Percentiles rank a stretch among this genome's conserved stretches.
Conservation (phyloP, 2,888 invertebrate species). For the Hartigia nigra region DNA sequence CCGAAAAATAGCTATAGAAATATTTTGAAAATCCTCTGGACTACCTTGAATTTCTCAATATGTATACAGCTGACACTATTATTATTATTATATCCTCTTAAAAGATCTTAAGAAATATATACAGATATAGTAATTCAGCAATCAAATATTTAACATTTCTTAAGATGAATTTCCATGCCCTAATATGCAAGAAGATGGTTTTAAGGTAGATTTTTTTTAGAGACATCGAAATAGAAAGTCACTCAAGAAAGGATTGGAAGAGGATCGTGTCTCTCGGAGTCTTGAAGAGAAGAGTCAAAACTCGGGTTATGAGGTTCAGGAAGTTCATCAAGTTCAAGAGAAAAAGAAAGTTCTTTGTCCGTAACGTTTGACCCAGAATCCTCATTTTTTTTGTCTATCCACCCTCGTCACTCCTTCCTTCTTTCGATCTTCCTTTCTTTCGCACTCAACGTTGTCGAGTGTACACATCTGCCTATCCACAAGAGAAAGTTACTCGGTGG, state of each 20-base stretch:
- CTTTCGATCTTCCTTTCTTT: background rate
- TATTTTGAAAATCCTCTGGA: background rate
- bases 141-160: background rate
- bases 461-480: constrained; percentile 10
- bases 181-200: background rate
- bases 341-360: constrained; percentile 40
- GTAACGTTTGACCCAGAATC: constrained; percentile 50
- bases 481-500: constrained; percentile 54
- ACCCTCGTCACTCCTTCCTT: background rate
- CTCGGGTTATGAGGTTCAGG: background rate
- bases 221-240: background rate
- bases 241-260: background rate
- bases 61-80: background rate
- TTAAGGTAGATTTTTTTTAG: background rate
- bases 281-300: background rate
- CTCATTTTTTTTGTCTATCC: constrained; percentile 37
- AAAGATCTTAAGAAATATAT: background rate
- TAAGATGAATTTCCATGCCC: background rate
- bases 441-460: background rate
- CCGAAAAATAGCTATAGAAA: background rate
- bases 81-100: background rate
- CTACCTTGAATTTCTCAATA: background rate
- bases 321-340: background rate
- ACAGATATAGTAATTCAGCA: too few relatives aligned
- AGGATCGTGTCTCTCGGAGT: background rate